Evolutionary conservation across 2,888 invertebrate genomes (phyloP).

Genomic region (Phyllotreta cruciferae): DNA sequence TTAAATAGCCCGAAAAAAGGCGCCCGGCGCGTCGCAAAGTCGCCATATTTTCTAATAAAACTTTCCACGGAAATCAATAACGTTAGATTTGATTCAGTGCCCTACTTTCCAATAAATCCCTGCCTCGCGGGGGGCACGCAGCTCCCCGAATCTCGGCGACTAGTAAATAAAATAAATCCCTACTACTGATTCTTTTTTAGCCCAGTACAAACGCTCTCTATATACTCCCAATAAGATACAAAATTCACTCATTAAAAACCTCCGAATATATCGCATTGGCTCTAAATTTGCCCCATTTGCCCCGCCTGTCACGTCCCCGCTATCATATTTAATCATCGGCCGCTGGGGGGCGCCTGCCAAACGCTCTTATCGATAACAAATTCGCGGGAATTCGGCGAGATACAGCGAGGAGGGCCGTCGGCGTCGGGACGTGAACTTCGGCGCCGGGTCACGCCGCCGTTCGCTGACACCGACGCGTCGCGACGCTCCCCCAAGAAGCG

Average conservation of each 20-base stretch:
- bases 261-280: too few relatives aligned
- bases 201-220: not conserved
- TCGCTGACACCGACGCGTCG: constrained; percentile 41
- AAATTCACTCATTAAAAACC: too few relatives aligned
- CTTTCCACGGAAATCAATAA: constrained; percentile 45
- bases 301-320: too few relatives aligned
- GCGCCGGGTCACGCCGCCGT: constrained; percentile 50
- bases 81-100: constrained; percentile 43
- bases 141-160: not conserved
- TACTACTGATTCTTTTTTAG: constrained; percentile 4
- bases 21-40: constrained; percentile 33
- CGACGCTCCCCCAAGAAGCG: constrained; percentile 33
- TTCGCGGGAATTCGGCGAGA: constrained; percentile 12
- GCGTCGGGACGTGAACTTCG: constrained; percentile 36
- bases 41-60: constrained; percentile 47
- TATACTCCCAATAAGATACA: too few relatives aligned
- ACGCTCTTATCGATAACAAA: constrained; percentile 15
- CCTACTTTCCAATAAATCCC: constrained; percentile 43
- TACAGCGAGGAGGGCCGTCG: constrained; percentile 3
- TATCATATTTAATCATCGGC: not conserved
- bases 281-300: too few relatives aligned
- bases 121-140: not conserved
- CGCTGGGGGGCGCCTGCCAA: not conserved
- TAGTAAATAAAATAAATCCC: constrained; percentile 11
- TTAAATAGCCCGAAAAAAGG: constrained; percentile 17